Conservation (phyloP, 2,113 vertebrate genomes). For the Tamias sibiricus region DNA sequence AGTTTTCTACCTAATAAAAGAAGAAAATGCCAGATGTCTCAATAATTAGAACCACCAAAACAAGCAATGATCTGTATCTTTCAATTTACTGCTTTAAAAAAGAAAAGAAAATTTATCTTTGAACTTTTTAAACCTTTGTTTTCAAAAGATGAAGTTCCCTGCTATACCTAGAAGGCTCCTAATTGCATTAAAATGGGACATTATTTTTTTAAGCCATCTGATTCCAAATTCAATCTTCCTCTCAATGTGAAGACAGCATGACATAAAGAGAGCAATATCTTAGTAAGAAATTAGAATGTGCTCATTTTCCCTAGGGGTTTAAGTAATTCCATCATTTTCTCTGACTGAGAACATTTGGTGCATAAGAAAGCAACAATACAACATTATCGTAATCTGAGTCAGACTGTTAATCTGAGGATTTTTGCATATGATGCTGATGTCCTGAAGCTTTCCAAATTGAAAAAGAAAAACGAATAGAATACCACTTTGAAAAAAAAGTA, state of each 20-base stretch:
- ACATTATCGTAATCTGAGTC: background rate
- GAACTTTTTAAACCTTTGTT: background rate
- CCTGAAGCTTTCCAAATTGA: background rate
- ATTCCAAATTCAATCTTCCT: slow-evolving; percentile 60
- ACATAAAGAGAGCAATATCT: slow-evolving; percentile 26
- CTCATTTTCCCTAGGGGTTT: slow-evolving; percentile 47
- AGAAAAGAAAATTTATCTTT: slow-evolving; percentile 7
- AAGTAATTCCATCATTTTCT: slow-evolving; percentile 51
- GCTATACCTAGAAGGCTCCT: slow-evolving; percentile 36
- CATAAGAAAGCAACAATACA: background rate
- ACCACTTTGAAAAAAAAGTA: background rate
- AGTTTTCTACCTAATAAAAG: background rate
- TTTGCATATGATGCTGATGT: background rate
- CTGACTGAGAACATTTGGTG: background rate
- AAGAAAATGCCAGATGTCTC: slow-evolving; percentile 61
- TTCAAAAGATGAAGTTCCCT: background rate
- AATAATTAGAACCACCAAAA: slow-evolving; percentile 56
- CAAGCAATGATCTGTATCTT: slow-evolving; percentile 44
- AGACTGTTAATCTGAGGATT: slow-evolving; percentile 44
- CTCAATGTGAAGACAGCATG: slow-evolving; percentile 53
- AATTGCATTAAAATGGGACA: slow-evolving; percentile 2
- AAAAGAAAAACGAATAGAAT: background rate
- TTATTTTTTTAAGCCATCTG: slow-evolving; percentile 33
- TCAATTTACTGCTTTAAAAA: slow-evolving; percentile 55
- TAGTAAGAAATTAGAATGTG: slow-evolving; percentile 45